phyloP scores from a whole-genome alignment of 1,140 invertebrate genomes.

The Drosophila bocqueti region DNA sequence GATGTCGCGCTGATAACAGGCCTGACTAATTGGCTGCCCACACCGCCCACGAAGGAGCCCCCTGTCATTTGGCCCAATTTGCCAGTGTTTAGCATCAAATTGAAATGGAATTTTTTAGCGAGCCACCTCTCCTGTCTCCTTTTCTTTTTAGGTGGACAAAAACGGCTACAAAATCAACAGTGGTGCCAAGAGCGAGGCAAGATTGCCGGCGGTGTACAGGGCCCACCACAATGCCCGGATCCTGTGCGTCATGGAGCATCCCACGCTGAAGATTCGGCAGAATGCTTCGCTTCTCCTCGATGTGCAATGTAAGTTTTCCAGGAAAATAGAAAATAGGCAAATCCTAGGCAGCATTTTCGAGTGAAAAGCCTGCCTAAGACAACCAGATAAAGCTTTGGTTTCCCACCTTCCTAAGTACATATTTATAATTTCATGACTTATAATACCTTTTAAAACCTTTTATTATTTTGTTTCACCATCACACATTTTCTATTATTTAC shows the following conservation, averaged over 20 bases:
- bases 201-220: slow-evolving; percentile 88
- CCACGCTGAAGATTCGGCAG: slow-evolving; percentile 88
- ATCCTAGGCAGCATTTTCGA: too few relatives aligned
- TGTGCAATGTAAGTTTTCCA: slow-evolving; percentile 91
- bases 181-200: slow-evolving; percentile 88
- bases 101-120: slow-evolving; percentile 60
- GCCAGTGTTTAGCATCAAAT: slow-evolving; percentile 53
- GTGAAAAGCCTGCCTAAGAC: not conserved
- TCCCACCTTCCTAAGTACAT: not conserved
- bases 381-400: too few relatives aligned
- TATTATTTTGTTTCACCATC: not conserved
- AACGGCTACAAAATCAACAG: slow-evolving; percentile 85
- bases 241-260: slow-evolving; percentile 90
- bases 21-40: slow-evolving; percentile 68
- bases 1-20: slow-evolving; percentile 76
- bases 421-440: not conserved
- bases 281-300: slow-evolving; percentile 91
- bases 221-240: slow-evolving; percentile 91
- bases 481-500: not conserved
- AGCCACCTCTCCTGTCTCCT: not conserved
- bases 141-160: slow-evolving; percentile 74
- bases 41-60: not conserved
- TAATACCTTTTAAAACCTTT: not conserved
- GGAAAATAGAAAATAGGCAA: not conserved
- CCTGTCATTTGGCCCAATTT: slow-evolving; percentile 66